Conservation (phyloP, 2,888 invertebrate species). For the Syrista parreyssii region DNA sequence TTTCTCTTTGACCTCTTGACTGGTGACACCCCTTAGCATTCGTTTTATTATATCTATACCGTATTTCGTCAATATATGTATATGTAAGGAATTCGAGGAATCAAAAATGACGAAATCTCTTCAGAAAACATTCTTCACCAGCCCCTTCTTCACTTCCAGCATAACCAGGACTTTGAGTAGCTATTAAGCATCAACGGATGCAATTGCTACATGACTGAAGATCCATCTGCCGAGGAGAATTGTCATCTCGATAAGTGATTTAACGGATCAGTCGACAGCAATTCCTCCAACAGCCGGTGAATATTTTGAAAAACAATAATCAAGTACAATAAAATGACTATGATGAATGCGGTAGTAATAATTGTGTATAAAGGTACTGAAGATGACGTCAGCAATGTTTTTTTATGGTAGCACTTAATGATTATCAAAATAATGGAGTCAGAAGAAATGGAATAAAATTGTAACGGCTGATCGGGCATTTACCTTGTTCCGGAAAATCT, state of each 20-base stretch:
- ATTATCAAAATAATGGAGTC: neutral
- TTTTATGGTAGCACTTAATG: neutral
- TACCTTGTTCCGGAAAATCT: neutral
- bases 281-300: neutral
- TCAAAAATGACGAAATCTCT: neutral
- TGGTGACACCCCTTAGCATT: neutral
- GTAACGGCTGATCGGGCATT: neutral
- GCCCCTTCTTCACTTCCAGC: neutral
- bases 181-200: neutral
- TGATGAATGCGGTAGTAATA: neutral
- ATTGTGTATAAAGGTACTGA: neutral
- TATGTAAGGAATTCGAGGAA: neutral
- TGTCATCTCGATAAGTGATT: neutral
- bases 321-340: neutral
- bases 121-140: neutral
- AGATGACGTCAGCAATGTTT: neutral
- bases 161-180: neutral
- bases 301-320: neutral
- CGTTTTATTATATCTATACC: neutral
- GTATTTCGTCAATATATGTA: neutral
- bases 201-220: neutral
- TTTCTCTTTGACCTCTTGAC: neutral
- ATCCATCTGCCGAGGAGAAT: neutral
- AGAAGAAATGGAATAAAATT: neutral
- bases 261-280: neutral